A percentile compares a stretch with the other conserved stretches of the same genome.
Evolutionary conservation across 2,797 vertebrate species (phyloP).

Genomic region (Diglossa cyanea): DNA sequence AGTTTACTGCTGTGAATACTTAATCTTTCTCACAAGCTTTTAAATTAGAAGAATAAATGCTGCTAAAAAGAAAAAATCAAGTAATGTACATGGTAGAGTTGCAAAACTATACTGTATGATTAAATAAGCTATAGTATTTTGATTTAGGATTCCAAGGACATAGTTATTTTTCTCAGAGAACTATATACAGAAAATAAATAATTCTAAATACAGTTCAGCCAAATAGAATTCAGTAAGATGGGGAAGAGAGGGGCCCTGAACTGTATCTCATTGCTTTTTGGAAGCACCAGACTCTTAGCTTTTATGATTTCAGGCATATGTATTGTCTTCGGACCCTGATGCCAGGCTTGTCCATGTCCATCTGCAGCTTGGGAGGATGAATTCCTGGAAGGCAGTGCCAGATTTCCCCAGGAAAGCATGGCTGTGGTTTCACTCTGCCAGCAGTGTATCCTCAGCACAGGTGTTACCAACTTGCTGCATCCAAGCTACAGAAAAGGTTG

Average conservation of each 20-base stretch:
- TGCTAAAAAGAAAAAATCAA: conserved; percentile 38
- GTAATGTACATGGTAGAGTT: not conserved
- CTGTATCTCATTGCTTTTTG: not conserved
- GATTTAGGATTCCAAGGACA: not conserved
- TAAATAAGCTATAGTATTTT: conserved; percentile 11
- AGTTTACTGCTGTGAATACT: conserved; percentile 29
- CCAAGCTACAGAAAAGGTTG: not conserved
- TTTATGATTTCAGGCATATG: not conserved
- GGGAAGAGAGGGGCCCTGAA: not conserved
- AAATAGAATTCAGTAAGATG: not conserved
- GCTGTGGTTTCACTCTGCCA: not conserved
- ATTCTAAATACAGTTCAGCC: not conserved
- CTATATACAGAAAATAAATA: not conserved
- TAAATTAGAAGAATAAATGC: conserved; percentile 54
- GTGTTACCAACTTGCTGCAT: not conserved
- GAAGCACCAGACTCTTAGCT: not conserved
- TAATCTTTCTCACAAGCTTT: conserved; percentile 53
- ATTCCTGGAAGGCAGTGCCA: not conserved
- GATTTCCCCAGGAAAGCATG: not conserved
- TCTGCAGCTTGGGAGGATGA: not conserved
- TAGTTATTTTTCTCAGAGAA: not conserved
- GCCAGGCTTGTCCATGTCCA: not conserved
- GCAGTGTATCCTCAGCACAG: not conserved
- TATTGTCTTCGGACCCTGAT: not conserved
- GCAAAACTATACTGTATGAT: not conserved